phyloP scores from a whole-genome alignment of 2,888 invertebrate genomes.

The Coelopa pilipes region DNA sequence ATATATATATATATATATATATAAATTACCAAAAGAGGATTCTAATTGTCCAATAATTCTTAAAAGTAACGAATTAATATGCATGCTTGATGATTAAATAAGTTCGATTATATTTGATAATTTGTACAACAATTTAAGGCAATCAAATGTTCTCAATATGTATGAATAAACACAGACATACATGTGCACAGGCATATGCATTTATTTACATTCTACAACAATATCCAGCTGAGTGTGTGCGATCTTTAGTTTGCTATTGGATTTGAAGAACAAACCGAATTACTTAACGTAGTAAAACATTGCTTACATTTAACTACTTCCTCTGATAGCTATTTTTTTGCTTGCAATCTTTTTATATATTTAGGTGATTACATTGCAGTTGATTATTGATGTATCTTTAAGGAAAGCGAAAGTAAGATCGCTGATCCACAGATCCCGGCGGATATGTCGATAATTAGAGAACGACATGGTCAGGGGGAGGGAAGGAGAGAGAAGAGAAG shows the following conservation, averaged over 20 bases:
- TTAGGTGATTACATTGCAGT: too few relatives aligned
- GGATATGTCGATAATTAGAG: background rate
- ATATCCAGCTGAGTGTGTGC: background rate
- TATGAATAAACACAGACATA: constrained; percentile 3
- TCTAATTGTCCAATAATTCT: background rate
- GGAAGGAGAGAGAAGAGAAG: background rate
- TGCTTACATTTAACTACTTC: constrained; percentile 7
- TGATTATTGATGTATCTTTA: too few relatives aligned
- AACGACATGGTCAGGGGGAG: constrained; percentile 35
- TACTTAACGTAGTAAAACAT: background rate
- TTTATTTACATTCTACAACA: too few relatives aligned
- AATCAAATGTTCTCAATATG: constrained; percentile 32
- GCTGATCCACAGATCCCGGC: background rate
- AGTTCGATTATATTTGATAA: constrained; percentile 17
- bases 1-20: too few relatives aligned
- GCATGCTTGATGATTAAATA: background rate
- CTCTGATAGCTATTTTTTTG: background rate
- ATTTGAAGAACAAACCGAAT: background rate
- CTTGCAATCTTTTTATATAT: background rate
- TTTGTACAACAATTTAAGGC: constrained; percentile 40
- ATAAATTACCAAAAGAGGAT: background rate
- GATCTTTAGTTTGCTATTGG: background rate
- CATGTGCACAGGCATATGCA: background rate
- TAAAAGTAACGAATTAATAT: background rate
- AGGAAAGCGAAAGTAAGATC: background rate